Conservation (phyloP, 2,888 invertebrate genomes). For the Sarcophaga variegata region DNA sequence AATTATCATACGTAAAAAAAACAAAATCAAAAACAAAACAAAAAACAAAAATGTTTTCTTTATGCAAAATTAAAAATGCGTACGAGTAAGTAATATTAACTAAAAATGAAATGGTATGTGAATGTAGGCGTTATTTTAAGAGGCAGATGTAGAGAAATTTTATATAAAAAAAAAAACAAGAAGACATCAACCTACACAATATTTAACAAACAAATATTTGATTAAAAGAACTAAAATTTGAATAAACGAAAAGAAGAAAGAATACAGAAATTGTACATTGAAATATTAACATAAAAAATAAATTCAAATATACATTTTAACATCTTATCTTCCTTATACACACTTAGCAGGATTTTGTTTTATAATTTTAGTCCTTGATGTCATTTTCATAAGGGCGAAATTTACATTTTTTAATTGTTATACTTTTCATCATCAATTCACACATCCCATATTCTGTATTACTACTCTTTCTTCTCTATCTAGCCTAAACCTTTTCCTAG, state of each 20-base stretch:
- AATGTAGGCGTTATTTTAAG: conserved; percentile 33
- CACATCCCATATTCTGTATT: neutral
- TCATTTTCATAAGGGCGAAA: neutral
- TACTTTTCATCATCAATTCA: neutral
- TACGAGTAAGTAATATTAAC: neutral
- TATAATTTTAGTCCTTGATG: conserved; percentile 25
- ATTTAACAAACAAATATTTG: neutral
- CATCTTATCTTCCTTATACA: conserved; percentile 6
- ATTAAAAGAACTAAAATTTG: neutral
- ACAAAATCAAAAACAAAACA: too few species aligned
- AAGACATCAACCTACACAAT: conserved; percentile 24
- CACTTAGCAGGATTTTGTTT: conserved; percentile 10
- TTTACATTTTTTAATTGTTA: neutral
- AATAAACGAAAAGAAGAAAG: neutral
- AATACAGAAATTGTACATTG: neutral
- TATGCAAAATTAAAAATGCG: neutral
- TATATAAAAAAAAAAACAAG: conserved; percentile 4
- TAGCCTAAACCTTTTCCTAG: neutral
- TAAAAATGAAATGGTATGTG: neutral
- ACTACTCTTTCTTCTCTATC: neutral
- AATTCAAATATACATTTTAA: neutral
- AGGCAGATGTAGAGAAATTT: conserved; percentile 12
- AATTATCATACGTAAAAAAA: too few species aligned
- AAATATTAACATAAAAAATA: neutral
- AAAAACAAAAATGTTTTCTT: neutral